phyloP scores from a whole-genome alignment of 2,113 vertebrate species.

The Uropsilus gracilis region DNA sequence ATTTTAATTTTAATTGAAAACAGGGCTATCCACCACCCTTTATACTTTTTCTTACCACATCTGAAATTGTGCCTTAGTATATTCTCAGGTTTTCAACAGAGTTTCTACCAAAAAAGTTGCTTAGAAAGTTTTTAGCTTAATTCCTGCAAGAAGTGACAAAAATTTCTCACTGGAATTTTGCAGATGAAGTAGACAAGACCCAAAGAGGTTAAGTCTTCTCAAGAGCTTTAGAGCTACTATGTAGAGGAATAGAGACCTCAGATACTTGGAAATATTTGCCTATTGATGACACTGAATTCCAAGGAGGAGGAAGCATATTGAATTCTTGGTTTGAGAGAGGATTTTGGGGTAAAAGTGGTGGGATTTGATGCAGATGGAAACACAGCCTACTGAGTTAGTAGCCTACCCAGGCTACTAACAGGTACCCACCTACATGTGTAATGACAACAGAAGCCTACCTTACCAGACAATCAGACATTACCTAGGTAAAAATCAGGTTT shows the following conservation, averaged over 20 bases:
- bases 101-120: neutral
- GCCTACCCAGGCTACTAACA: neutral
- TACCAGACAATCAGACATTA: neutral
- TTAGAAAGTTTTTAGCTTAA: slow-evolving; percentile 6
- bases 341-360: rapidly evolving
- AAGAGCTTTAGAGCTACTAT: neutral
- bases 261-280: neutral
- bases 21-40: neutral
- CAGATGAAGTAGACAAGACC: neutral
- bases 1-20: slow-evolving; percentile 57
- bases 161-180: slow-evolving; percentile 5
- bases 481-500: neutral
- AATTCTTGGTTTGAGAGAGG: neutral
- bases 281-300: neutral
- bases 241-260: neutral
- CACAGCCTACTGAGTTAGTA: too few species aligned
- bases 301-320: neutral
- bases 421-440: too few species aligned
- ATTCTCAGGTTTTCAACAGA: neutral
- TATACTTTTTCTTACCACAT: neutral
- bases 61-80: slow-evolving; percentile 15
- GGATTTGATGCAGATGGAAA: neutral
- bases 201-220: neutral
- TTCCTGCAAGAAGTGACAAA: neutral
- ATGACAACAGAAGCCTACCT: neutral